Percentiles rank a stretch among this genome's conserved stretches.
Conservation (phyloP, 2,888 invertebrate species). For the Neelides folsomi region DNA sequence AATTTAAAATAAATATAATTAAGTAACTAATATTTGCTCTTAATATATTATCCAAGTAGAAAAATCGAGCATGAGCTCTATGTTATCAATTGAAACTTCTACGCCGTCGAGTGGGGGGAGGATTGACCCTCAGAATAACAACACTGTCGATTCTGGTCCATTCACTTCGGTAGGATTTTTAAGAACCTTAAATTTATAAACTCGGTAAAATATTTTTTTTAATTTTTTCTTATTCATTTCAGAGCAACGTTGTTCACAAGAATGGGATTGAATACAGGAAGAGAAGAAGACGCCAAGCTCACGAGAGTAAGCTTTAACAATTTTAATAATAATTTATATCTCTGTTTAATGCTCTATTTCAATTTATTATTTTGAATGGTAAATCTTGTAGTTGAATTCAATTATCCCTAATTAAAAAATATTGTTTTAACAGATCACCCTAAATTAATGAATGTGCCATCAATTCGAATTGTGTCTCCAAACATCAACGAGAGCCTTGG, state of each 20-base stretch:
- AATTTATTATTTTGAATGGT: too few relatives aligned
- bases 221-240: slow-evolving; percentile 2
- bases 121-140: slow-evolving; percentile 14
- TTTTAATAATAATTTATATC: background rate
- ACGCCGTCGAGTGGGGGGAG: background rate
- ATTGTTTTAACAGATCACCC: slow-evolving; percentile 33
- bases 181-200: too few relatives aligned
- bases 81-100: slow-evolving; percentile 10
- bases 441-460: slow-evolving; percentile 37
- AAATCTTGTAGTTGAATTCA: too few relatives aligned
- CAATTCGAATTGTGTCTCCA: slow-evolving; percentile 35
- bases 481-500: slow-evolving; percentile 52
- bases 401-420: background rate
- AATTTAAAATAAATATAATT: too few relatives aligned
- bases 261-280: slow-evolving; percentile 28
- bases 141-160: slow-evolving; percentile 23
- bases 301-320: slow-evolving; percentile 21
- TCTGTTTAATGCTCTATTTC: too few relatives aligned
- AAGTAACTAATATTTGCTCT: too few relatives aligned
- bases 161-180: slow-evolving; percentile 20
- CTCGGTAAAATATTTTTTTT: too few relatives aligned
- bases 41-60: too few relatives aligned
- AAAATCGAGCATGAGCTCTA: slow-evolving; percentile 5
- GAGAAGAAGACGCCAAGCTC: slow-evolving; percentile 24
- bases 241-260: slow-evolving; percentile 25